Base-by-base conservation (phyloP, 2,113 vertebrate species). In the Oplegnathus fasciatus region DNA sequence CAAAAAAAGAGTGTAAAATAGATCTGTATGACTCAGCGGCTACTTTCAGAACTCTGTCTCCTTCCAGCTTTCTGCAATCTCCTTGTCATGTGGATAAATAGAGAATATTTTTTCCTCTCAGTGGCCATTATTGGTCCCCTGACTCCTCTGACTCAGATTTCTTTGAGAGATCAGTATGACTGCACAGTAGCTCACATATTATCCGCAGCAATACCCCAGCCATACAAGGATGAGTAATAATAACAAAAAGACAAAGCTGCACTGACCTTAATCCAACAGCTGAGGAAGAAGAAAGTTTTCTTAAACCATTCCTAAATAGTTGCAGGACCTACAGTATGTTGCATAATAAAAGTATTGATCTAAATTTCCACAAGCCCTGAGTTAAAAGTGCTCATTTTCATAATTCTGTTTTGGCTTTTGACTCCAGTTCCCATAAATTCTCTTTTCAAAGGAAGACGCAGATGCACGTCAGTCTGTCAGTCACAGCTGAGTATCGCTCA, bases 11-110 rank as follows among this genome's bases (percentile, higher is more conserved):
- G 9, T 17, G 50, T 65, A 54, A 67, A 81, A 79, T n/a, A 57
- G 26, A 58, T 40, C 32, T 64, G 66, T 40, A 34, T 80, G 84
- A 91, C 50, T 88, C 84, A 78, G 48, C 18, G 15, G 65, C 75
- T 80, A 28, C 60, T 60, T 76, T 85, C 57, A 46, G 67, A 68
- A 55, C 52, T 22, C 50, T 26, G 24, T 75, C 26, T 54, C 48
- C 18, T 70, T 64, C 55, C 7, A 28, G 48, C 57, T 60, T 57
- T 61, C 42, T n/a, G 18, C 26, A 58, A 9, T 75, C 64, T 9
- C 11, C 58, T 81, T 60, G 76, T 46, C 18, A 30, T 74, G 22
- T 70, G 20, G 60, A 66, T 65, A 34, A 73, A 82, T 22, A 28
- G 18, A 37, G 30, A 54, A 55, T 65, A 72, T 32, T 58, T 71